Evolutionary conservation across 2,113 vertebrate genomes (phyloP), one percentile per base, ranked within the genome.

Genomic region (Lasiurus cinereus): DNA sequence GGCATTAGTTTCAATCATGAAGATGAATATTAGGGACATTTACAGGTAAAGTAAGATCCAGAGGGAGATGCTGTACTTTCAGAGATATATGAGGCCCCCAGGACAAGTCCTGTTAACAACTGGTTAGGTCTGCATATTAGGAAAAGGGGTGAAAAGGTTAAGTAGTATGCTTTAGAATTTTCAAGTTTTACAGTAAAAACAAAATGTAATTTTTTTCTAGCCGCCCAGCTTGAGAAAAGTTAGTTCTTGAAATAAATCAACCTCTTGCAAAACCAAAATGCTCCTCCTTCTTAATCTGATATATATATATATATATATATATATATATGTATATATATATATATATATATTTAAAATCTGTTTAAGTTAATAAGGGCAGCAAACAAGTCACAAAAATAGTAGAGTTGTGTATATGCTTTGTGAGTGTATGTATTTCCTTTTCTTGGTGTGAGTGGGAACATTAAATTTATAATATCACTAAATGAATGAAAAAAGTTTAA

Each of bases 181-280:
- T 31, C 31, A 4, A 1, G 36, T 78, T 39, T 52, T 43, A 52
- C 10, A n/a, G 74, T 2, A 22, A 21, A 76, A 76, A 70, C 36
- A 70, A 74, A 50, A 48, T 5, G 9, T 18, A 6, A 1, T 52
- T 52, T 83, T 84, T 88, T 78, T 2, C 48, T 0, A 1, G 78
- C 83, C 94, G 59, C 70, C 64, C 83, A 91, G 69, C 43, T 80
- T 95, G 73, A 96, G 89, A 95, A 94, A 86, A 94, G n/a, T 79
- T 88, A 90, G 64, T 87, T 94, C 67, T 92, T 94, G 78, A 95
- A 94, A 93, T 93, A 93, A 95, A 85, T 93, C 85, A 95, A 11
- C 29, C 39, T 67, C 52, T 96, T 91, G 36, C 14, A 56, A 82
- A 96, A 77, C 24, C 39, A 39, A 46, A 46, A 46, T 10, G 14